Base-by-base conservation (phyloP, 2,888 invertebrate species). In the Amblyjoppa proteus region DNA sequence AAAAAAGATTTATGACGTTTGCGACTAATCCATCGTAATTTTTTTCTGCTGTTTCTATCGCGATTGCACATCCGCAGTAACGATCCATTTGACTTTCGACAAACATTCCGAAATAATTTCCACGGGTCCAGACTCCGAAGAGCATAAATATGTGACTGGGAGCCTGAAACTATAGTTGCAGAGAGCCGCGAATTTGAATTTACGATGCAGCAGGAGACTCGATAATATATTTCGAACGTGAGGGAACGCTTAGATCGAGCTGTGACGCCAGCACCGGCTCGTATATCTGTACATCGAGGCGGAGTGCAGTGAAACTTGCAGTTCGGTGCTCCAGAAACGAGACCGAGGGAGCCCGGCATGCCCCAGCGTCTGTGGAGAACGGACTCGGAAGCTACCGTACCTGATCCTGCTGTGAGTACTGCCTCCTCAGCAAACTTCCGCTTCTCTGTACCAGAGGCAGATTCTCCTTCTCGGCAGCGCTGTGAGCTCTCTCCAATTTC, bases 391-490 rank as follows among this genome's bases (percentile, higher is more conserved):
- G 16, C 34, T 7, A 64, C 31, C 34, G 38, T 88, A 93, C 94
- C 92, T 95, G 95, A 91, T 97, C 97, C 94, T 97, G 97, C 93
- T 98, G 98, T 85, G 98, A 98, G 94, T 97, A 98, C 94, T 98
- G 98, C 68, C 98, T 96, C 78, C 97, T 95, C 87, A 98, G 94
- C 87, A 96, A 95, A 93, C 97, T 97, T 75, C 97, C 96, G 28
- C 97, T 95, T 88, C 97, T 95, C 93, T 97, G 97, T 88, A 96
- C 92, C 86, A 96, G 94, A 56, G 97, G 97, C 85, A 96, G 96
- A 94, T 97, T 97, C 94, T 98, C 97, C 93, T 98, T 97, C 92
- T 98, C 98, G 66, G 97, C 97, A 25, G 98, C 97, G 91, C 97
- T 97, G 92, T 97, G 97, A 16, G 98, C 97, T 83, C 98, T 94